Evolutionary conservation across 2,113 vertebrate species (phyloP), one percentile per base, ranked within the genome.

Genomic region (Petromus typicus): DNA sequence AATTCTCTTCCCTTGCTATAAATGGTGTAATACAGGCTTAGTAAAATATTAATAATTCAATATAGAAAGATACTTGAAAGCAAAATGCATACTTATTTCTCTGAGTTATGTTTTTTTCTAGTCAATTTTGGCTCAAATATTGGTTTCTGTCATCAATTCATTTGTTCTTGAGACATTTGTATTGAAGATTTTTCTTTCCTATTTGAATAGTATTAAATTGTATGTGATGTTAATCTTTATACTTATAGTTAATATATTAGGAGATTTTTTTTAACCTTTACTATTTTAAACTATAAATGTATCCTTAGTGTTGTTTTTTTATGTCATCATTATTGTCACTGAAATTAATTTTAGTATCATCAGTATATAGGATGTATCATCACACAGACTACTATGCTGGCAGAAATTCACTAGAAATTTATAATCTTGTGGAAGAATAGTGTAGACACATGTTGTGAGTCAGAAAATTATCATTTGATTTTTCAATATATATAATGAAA

Each of bases 21-120:
- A 87, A 59, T 69, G 3, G 3, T 40, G 7, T 56, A 75, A 91
- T 51, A 67, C 4, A 22, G 37, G 54, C 22, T 45, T 56, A 71
- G 13, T 71, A 64, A 88, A 84, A 86, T 83, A 88, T 48, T 66
- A 82, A n/a, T 66, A 14, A 11, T 59, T 84, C 73, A 92, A 94
- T 59, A 37, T n/a, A 43, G 40, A 94, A 79, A 89, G 40, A n/a
- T 40, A 51, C 48, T 1, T 34, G 54, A 80, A 80, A 37, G 2
- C 1, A 76, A 51, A 76, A 56, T 61, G 2, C 34, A 14, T 16
- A 32, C 27, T 3, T 11, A 0, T 66, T 87, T 89, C 34, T 94
- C 85, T 86, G 32, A 95, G 64, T n/a, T 73, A 32, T 27, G 12
- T 48, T 45, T 0, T n/a, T 86, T 89, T 90, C 3, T 1, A 54